These are phyloP conservation scores for Diabrotica balteata DNA, from an alignment of 2,888 invertebrate species.

Conservation along the genomic window DNA sequence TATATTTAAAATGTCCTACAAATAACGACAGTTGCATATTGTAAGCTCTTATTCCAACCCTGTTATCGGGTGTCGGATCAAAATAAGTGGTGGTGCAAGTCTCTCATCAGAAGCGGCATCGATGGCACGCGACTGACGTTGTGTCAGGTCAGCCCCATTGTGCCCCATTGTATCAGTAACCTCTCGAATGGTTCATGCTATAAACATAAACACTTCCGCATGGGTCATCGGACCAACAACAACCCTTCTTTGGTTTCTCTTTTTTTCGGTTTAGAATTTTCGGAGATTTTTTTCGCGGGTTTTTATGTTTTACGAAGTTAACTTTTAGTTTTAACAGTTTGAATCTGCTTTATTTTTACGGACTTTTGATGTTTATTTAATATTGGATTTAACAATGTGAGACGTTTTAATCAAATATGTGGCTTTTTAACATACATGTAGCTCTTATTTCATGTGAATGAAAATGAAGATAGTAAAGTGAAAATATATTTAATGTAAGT, in stretches of 20 bases:
- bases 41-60: conserved; percentile 28
- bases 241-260: conserved; percentile 30
- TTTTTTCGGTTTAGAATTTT: conserved; percentile 1
- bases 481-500: no score
- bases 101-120: conserved; percentile 23
- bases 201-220: conserved; percentile 55
- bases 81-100: conserved; percentile 43
- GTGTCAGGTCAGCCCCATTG: conserved; percentile 57
- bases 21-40: no score
- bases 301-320: neutral
- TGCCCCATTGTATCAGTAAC: conserved; percentile 37
- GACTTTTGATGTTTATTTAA: neutral
- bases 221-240: conserved; percentile 52
- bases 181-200: conserved; percentile 33
- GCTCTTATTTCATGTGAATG: no score
- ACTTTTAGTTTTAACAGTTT: no score
- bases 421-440: no score
- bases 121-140: conserved; percentile 52
- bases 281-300: conserved; percentile 3
- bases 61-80: conserved; percentile 43
- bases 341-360: conserved; percentile 2
- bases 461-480: no score
- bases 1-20: no score
- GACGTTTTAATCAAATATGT: neutral
- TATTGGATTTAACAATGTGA: neutral